Evolutionary conservation across 2,888 invertebrate genomes (phyloP).

Genomic region (Acronicta leporina): DNA sequence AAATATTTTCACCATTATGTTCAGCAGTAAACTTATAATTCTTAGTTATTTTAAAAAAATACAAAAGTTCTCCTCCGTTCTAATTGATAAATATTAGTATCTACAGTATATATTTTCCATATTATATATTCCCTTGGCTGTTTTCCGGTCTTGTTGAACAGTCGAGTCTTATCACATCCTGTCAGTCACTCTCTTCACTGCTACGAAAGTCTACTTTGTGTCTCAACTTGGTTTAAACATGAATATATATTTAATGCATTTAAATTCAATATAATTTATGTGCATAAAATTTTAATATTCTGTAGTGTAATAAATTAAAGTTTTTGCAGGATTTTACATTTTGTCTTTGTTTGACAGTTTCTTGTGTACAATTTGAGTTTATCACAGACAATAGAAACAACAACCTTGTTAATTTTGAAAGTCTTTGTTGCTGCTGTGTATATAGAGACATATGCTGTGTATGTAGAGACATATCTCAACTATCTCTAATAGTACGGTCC

Average conservation of each 20-base stretch:
- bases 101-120: too few species aligned
- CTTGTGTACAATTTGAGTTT: slow-evolving; percentile 15
- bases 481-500: neutral
- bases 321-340: neutral
- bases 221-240: slow-evolving; percentile 8
- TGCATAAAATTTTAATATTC: neutral
- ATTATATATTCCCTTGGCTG: neutral
- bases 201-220: neutral
- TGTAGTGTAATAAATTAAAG: neutral
- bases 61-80: too few species aligned
- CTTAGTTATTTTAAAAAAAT: too few species aligned
- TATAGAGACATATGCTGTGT: neutral
- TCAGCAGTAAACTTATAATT: too few species aligned
- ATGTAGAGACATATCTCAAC: neutral
- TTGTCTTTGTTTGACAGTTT: neutral
- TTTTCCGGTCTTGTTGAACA: slow-evolving; percentile 20
- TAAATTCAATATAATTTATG: neutral
- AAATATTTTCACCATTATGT: too few species aligned
- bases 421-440: neutral
- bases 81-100: neutral
- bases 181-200: slow-evolving; percentile 12
- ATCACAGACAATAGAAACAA: neutral
- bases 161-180: slow-evolving; percentile 25
- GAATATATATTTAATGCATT: neutral
- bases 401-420: slow-evolving; percentile 6